These are phyloP conservation scores for Helicorthomorpha holstii DNA, from an alignment of 1,140 invertebrate genomes.

Conservation along the genomic window DNA sequence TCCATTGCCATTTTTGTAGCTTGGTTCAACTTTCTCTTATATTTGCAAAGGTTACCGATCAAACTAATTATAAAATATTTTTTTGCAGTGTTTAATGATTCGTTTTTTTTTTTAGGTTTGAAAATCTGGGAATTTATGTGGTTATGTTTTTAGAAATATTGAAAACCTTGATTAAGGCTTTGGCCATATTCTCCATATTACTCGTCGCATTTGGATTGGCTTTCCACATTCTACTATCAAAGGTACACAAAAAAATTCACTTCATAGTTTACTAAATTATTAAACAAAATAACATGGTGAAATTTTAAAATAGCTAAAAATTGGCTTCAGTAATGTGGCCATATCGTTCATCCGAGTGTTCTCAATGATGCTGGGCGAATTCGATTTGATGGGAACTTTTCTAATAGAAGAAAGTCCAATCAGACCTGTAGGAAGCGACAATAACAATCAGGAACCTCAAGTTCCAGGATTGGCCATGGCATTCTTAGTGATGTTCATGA, in stretches of 20 bases:
- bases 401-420: too few species aligned
- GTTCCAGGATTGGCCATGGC: conserved; percentile 54
- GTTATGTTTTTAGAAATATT: conserved; percentile 83
- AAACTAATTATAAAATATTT: neutral
- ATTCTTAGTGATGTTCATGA: conserved; percentile 67
- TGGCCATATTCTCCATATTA: conserved; percentile 71
- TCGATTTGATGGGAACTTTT: conserved; percentile 71
- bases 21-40: conserved; percentile 72
- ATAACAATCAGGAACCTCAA: conserved; percentile 45
- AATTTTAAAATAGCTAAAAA: conserved; percentile 14
- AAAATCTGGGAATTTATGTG: conserved; percentile 63
- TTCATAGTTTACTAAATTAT: neutral
- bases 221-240: conserved; percentile 63
- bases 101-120: conserved; percentile 24
- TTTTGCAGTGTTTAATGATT: neutral
- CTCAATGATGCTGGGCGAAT: conserved; percentile 55
- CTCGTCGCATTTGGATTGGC: conserved; percentile 74
- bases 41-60: conserved; percentile 61
- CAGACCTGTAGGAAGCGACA: too few species aligned
- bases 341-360: conserved; percentile 60
- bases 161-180: conserved; percentile 65
- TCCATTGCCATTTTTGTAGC: conserved; percentile 64
- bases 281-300: neutral
- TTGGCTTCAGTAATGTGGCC: conserved; percentile 53
- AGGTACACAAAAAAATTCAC: conserved; percentile 30